Conservation (phyloP, 1,140 invertebrate species). For the Manduca sexta region DNA sequence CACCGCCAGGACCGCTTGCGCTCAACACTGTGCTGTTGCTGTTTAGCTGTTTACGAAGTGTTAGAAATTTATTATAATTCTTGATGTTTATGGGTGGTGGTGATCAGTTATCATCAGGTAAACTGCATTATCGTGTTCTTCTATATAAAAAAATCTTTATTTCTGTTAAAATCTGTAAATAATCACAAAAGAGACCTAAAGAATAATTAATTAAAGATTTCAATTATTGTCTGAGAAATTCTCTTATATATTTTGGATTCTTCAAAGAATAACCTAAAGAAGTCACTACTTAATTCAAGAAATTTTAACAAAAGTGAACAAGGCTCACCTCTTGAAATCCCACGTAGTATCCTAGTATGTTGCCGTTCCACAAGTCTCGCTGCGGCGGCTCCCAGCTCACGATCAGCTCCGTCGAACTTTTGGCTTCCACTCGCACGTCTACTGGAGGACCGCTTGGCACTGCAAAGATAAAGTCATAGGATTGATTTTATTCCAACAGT, state of each 20-base stretch:
- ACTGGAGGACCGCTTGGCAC: conserved; percentile 90
- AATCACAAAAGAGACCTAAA: no score
- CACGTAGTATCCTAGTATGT: conserved; percentile 93
- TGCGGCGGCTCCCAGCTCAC: conserved; percentile 93
- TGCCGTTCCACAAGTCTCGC: conserved; percentile 91
- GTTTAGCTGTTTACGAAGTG: conserved; percentile 45
- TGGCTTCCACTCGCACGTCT: conserved; percentile 88
- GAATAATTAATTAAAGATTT: no score
- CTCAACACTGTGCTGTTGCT: conserved; percentile 58
- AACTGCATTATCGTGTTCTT: no score
- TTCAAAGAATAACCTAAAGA: no score
- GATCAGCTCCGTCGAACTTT: conserved; percentile 90
- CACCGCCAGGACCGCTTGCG: conserved; percentile 57
- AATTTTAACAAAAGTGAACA: no score
- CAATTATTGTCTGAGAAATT: no score
- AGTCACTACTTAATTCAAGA: no score
- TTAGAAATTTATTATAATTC: no score
- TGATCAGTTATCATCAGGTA: no score
- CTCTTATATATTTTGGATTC: no score
- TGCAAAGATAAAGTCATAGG: conserved; percentile 46
- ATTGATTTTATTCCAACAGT: no score
- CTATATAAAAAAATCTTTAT: neutral
- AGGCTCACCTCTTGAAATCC: conserved; percentile 85
- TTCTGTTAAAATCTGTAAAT: neutral
- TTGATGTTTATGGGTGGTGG: no score